Base-by-base conservation (phyloP, 2,797 vertebrate species). In the Allobates femoralis region DNA sequence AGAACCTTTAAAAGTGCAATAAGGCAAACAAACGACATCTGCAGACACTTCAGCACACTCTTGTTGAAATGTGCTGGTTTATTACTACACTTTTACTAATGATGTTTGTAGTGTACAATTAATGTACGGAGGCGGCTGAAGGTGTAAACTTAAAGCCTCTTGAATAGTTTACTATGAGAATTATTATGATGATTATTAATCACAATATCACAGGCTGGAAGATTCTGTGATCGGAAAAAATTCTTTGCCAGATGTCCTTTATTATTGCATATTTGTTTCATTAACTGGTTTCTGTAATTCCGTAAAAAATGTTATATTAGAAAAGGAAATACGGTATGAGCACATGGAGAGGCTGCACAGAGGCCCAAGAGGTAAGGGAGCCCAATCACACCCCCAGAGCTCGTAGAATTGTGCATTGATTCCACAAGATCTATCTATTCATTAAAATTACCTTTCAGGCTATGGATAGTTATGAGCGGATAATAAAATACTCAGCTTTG, bases 161-260 rank as follows among this genome's bases (percentile, higher is more conserved):
- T 50, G 10, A 46, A 74, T 12, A 16, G 41, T 50, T 74, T 74
- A 74, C 23, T 74, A 50, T 46, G 37, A 26, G 26, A 74, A 74
- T 50, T 50, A 74, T 74, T 34, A 71, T 69, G 8, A 37, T 37
- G 37, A 41, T 74, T 74, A 74, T 46, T 74, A 74, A 74, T 74
- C 69, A 46, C 37, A 74, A 74, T 50, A 74, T 41, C 41, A 26
- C 23, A 16, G 37, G 23, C 23, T 50, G 21, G 23, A 15, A 74
- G 69, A 74, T 74, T 46, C 37, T 26, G 34, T 26, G 11, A 46
- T 73, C 18, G 19, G 67, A 71, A 41, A 41, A 71, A 41, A 32
- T 46, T 46, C 19, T 41, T 34, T 41, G 34, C 69, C 69, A 46
- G 69, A 41, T 73, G 34, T 46, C 19, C 69, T 4, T 12, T n/a